Conservation (phyloP, 2,888 invertebrate genomes). For the Drosophila kanekoi region DNA sequence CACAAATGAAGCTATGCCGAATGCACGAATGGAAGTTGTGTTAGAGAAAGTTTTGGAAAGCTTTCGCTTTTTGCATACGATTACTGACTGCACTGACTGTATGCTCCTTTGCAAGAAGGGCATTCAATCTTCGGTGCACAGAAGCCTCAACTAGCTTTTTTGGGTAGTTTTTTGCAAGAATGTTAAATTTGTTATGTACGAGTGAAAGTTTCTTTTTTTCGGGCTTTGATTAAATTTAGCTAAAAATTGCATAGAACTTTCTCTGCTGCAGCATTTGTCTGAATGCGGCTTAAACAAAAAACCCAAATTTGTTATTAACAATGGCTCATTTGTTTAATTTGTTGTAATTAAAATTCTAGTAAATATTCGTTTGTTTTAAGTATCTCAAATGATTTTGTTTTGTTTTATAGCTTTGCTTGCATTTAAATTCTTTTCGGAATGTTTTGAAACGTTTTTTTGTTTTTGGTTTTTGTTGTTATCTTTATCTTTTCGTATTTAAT, state of each 20-base stretch:
- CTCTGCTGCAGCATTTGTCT: conserved; percentile 19
- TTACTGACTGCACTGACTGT: conserved; percentile 4
- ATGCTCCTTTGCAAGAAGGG: conserved; percentile 5
- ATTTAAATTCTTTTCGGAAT: conserved; percentile 60
- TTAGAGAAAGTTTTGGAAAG: not conserved
- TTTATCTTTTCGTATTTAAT: conserved; percentile 41
- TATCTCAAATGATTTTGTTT: conserved; percentile 53
- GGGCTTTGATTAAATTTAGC: conserved; percentile 57
- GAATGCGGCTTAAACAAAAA: conserved; percentile 25
- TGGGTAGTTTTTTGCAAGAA: conserved; percentile 46
- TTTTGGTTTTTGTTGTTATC: conserved; percentile 20
- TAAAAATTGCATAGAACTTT: conserved; percentile 57
- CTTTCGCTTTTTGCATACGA: too few relatives aligned
- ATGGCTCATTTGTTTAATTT: conserved; percentile 29
- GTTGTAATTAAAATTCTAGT: conserved; percentile 68
- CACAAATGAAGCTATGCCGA: too few relatives aligned
- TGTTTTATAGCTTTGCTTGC: conserved; percentile 56
- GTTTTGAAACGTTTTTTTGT: conserved; percentile 57
- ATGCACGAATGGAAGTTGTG: not conserved
- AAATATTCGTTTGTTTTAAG: conserved; percentile 58
- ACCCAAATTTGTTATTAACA: conserved; percentile 31
- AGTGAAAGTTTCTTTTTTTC: conserved; percentile 38
- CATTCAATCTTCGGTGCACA: conserved; percentile 11
- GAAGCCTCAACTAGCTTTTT: not conserved
- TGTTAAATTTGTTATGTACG: conserved; percentile 45